Evolutionary conservation across 2,888 invertebrate genomes (phyloP).

Genomic region (Volucella zonaria): DNA sequence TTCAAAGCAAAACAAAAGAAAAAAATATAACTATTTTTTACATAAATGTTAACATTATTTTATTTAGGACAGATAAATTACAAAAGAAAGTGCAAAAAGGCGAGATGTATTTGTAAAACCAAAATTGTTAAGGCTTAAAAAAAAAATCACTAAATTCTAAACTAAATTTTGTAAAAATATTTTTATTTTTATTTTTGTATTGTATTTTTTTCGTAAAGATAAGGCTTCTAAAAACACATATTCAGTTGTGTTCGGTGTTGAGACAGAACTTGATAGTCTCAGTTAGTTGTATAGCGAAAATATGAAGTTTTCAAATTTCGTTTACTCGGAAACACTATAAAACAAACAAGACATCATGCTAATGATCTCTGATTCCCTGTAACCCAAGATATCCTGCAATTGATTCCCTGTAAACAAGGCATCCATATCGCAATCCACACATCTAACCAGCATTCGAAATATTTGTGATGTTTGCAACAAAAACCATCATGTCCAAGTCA

Average conservation of each 20-base stretch:
- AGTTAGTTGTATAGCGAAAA: too few relatives aligned
- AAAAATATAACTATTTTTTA: slow-evolving; percentile 49
- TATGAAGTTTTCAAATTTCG: too few relatives aligned
- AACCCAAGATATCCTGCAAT: too few relatives aligned
- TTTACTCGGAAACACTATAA: too few relatives aligned
- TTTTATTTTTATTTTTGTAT: neutral
- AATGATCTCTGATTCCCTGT: too few relatives aligned
- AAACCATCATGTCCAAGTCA: too few relatives aligned
- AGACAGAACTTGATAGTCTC: neutral
- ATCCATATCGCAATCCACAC: too few relatives aligned
- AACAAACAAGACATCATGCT: too few relatives aligned
- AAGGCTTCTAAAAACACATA: neutral
- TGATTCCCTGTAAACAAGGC: too few relatives aligned
- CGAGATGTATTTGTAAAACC: slow-evolving; percentile 32
- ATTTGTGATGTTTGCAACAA: too few relatives aligned
- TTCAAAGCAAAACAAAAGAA: neutral
- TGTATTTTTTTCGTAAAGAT: neutral
- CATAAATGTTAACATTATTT: slow-evolving; percentile 57
- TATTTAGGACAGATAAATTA: slow-evolving; percentile 37
- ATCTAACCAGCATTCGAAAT: too few relatives aligned
- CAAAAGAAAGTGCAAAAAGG: neutral
- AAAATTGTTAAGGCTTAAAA: slow-evolving; percentile 25
- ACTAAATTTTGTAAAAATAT: slow-evolving; percentile 28
- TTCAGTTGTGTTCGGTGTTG: slow-evolving; percentile 10
- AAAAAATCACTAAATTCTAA: neutral